Conservation (phyloP, 2,888 invertebrate genomes). For the Andrena fulva region DNA sequence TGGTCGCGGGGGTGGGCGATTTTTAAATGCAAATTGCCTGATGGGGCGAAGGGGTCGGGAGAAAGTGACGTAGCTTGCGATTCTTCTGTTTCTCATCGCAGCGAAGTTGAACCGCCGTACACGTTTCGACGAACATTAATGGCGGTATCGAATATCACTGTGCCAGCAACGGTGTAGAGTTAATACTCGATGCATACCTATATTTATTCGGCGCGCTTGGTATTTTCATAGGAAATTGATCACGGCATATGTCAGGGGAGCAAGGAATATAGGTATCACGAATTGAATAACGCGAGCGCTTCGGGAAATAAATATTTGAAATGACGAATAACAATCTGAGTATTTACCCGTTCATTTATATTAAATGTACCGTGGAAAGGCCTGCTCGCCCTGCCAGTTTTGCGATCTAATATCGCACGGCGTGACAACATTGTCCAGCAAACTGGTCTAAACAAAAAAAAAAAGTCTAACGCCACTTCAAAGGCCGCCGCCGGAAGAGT, state of each 20-base stretch:
- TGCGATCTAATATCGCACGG: background rate
- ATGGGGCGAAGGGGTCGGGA: too few relatives aligned
- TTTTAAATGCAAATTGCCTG: too few relatives aligned
- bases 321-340: background rate
- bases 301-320: background rate
- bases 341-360: background rate
- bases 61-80: too few relatives aligned
- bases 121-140: too few relatives aligned
- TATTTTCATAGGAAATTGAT: background rate
- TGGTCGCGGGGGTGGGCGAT: too few relatives aligned
- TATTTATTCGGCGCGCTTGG: background rate
- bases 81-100: too few relatives aligned
- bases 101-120: too few relatives aligned
- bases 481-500: constrained; percentile 18
- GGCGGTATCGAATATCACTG: too few relatives aligned
- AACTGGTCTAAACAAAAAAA: constrained; percentile 1
- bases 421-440: background rate
- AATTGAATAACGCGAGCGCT: background rate
- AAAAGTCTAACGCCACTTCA: constrained; percentile 30
- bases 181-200: too few relatives aligned
- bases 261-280: background rate
- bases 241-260: background rate
- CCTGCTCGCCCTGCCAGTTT: background rate
- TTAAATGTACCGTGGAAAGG: background rate
- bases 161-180: too few relatives aligned